A percentile compares a stretch with the other conserved stretches of the same genome.
phyloP scores from a whole-genome alignment of 2,113 vertebrate species.

The Astatoreochromis straeleni region DNA sequence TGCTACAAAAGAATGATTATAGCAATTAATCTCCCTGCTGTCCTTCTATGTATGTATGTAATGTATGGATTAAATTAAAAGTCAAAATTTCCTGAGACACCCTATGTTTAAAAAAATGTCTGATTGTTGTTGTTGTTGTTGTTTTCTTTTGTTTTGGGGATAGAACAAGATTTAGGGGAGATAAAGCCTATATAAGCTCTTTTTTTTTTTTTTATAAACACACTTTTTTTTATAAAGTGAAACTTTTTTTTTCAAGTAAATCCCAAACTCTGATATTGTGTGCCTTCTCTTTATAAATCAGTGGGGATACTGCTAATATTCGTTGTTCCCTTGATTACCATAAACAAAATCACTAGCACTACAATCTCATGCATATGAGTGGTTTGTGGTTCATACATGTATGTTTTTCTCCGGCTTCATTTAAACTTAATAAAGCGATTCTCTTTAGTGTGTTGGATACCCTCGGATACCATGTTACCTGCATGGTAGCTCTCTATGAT shows the following conservation, averaged over 20 bases:
- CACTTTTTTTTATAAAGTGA: background rate
- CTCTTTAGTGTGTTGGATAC: background rate
- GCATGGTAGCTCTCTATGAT: background rate
- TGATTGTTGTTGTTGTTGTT: background rate
- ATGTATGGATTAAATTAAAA: background rate
- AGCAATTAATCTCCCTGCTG: background rate
- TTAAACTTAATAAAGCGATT: background rate
- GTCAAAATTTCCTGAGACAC: background rate
- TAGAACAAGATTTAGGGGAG: background rate
- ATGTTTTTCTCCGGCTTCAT: background rate
- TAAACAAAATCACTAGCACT: background rate
- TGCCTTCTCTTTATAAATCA: background rate
- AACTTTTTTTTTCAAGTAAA: background rate
- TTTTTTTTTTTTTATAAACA: background rate
- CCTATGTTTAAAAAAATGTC: background rate
- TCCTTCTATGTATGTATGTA: background rate
- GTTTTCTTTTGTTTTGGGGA: background rate
- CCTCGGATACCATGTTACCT: background rate
- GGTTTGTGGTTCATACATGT: background rate
- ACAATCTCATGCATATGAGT: background rate
- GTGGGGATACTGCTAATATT: background rate
- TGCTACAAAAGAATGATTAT: background rate
- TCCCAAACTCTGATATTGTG: background rate
- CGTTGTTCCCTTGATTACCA: background rate
- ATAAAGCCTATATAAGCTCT: background rate